A percentile compares a stretch with the other conserved stretches of the same genome.
phyloP scores from a whole-genome alignment of 2,888 invertebrate genomes.

The Cosmorhoe ocellata region DNA sequence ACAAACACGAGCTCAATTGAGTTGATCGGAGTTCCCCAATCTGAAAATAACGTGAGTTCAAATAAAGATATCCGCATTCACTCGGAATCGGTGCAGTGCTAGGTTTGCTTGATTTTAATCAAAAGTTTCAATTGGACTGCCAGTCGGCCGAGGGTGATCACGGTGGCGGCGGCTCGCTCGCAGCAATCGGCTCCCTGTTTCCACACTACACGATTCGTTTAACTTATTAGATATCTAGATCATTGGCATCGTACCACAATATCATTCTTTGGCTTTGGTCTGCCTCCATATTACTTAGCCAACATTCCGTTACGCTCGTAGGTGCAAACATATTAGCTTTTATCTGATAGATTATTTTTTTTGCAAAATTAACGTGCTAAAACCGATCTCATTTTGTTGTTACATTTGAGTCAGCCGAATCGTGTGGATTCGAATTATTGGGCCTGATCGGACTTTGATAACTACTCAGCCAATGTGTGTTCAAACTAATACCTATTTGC shows the following conservation, averaged over 20 bases:
- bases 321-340: too few relatives aligned
- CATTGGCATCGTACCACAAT: too few relatives aligned
- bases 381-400: too few relatives aligned
- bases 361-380: too few relatives aligned
- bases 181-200: background rate
- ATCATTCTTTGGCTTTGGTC: too few relatives aligned
- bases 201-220: background rate
- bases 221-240: background rate
- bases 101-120: constrained; percentile 81
- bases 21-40: constrained; percentile 63
- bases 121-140: constrained; percentile 80
- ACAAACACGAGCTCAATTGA: constrained; percentile 63
- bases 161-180: background rate
- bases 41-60: constrained; percentile 68
- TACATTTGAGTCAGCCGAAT: background rate
- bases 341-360: too few relatives aligned
- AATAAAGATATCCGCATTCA: constrained; percentile 76
- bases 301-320: too few relatives aligned
- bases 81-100: constrained; percentile 57
- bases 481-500: constrained; percentile 73
- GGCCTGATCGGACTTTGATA: constrained; percentile 65
- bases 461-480: constrained; percentile 66
- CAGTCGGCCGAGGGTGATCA: constrained; percentile 65
- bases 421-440: background rate
- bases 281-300: too few relatives aligned